Evolutionary conservation across 2,888 invertebrate species (phyloP), one percentile per base, ranked within the genome.

Genomic region (Drosophila aldrichi): DNA sequence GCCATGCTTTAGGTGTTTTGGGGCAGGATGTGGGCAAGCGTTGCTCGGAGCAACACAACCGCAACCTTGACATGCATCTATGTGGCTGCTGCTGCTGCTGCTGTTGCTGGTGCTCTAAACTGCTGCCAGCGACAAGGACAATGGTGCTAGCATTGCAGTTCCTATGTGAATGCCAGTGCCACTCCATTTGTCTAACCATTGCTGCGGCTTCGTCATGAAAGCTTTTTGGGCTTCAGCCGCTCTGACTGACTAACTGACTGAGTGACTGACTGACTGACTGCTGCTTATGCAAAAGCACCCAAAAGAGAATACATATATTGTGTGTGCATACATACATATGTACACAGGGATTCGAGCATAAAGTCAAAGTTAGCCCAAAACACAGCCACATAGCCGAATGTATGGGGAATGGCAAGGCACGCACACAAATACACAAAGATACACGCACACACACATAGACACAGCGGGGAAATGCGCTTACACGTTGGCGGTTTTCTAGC

Each of bases 21-120:
- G 54, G 38, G 25, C 54, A n/a, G 46, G 40, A 32, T 59, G 68
- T 55, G 78, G 67, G 34, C 41, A 46, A 59, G 68, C 32, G 36
- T 41, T 59, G 71, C 67, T 73, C 65, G 55, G 58, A 74, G 70
- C 61, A 79, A 72, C 65, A 74, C 32, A 75, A 70, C 77, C 82
- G 49, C 81, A 87, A 74, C 86, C 90, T 89, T 87, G 86, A 88
- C 88, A 88, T 89, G 86, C 90, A 86, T 82, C 79, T 77, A 67
- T 87, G 81, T 43, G 83, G 81, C 61, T 80, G 74, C 81, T 67
- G 51, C 20, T 79, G 34, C 34, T 36, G 34, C 34, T 12, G 69
- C 57, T 74, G 55, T 43, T 73, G 48, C 29, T 55, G 34, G 20
- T 65, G 38, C 38, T 65, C 49, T 29, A 14, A 44, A 22, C 44